These are phyloP conservation scores for Acronicta alni DNA, from an alignment of 2,888 invertebrate species.

Conservation along the genomic window DNA sequence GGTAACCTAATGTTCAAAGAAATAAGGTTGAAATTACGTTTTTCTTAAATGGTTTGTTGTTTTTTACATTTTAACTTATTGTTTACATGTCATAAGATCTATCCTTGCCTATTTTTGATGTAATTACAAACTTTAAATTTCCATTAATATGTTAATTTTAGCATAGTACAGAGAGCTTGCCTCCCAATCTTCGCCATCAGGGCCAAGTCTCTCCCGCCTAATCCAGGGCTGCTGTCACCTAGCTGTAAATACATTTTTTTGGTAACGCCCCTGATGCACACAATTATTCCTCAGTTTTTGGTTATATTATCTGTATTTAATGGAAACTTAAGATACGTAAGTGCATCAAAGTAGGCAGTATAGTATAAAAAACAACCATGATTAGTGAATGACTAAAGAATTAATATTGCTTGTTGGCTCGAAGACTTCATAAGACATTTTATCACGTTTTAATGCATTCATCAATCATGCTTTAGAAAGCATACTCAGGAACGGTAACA, in stretches of 20 bases:
- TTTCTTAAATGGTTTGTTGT: conserved; percentile 1
- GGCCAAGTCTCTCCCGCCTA: too few species aligned
- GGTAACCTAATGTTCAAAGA: not conserved
- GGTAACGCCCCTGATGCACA: too few species aligned
- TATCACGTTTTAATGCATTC: not conserved
- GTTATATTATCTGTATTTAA: too few species aligned
- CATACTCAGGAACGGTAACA: conserved; percentile 31
- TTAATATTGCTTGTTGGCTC: not conserved
- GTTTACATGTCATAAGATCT: conserved; percentile 49
- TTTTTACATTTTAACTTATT: conserved; percentile 33
- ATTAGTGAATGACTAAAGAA: conserved; percentile 2
- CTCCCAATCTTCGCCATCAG: too few species aligned
- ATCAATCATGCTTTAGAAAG: conserved; percentile 15
- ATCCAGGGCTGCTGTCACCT: too few species aligned
- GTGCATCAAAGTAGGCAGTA: conserved; percentile 10
- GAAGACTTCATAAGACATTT: not conserved
- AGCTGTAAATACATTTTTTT: too few species aligned
- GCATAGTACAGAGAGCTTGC: too few species aligned
- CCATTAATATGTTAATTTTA: too few species aligned
- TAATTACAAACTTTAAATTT: conserved; percentile 10
- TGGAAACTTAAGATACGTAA: not conserved
- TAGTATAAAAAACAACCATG: conserved; percentile 3
- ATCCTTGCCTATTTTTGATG: conserved; percentile 33
- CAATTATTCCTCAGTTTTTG: too few species aligned
- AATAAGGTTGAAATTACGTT: conserved; percentile 32